phyloP scores from a whole-genome alignment of 2,113 vertebrate species.

The Notothenia rossii region DNA sequence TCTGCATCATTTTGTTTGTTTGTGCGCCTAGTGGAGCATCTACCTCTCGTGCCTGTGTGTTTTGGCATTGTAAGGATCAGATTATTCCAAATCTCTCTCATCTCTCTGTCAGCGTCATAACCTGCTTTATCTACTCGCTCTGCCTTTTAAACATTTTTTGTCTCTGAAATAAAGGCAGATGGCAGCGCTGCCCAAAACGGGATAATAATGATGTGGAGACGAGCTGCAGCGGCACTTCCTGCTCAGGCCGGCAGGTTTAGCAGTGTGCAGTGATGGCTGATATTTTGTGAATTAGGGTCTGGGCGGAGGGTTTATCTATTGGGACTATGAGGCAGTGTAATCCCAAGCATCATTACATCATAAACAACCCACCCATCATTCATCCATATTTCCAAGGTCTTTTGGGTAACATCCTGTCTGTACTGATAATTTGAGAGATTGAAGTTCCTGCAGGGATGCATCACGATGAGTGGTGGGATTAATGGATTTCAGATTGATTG shows the following conservation, averaged over 20 bases:
- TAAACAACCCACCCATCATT: background rate
- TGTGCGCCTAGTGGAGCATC: background rate
- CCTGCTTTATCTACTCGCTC: constrained; percentile 16
- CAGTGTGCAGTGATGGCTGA: constrained; percentile 23
- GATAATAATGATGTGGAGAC: constrained; percentile 29
- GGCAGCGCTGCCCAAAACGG: constrained; percentile 11
- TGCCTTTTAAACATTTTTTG: background rate
- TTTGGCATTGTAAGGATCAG: constrained; percentile 10
- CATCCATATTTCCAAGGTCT: constrained; percentile 59
- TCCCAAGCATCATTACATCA: constrained; percentile 63
- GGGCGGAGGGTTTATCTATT: constrained; percentile 50
- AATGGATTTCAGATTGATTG: constrained; percentile 54
- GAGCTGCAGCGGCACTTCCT: constrained; percentile 22
- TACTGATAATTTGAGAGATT: constrained; percentile 61
- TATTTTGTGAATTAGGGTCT: constrained; percentile 36
- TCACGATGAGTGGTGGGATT: constrained; percentile 28
- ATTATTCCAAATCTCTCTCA: constrained; percentile 36
- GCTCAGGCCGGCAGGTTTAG: constrained; percentile 41
- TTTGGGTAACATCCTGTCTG: constrained; percentile 52
- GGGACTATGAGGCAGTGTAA: constrained; percentile 32
- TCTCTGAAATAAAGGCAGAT: constrained; percentile 37
- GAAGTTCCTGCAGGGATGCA: constrained; percentile 19
- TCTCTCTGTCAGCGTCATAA: constrained; percentile 14
- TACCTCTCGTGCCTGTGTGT: constrained; percentile 4
- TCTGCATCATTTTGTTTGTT: background rate